phyloP scores from a whole-genome alignment of 1,140 invertebrate genomes.

The Drosophila seguyi region DNA sequence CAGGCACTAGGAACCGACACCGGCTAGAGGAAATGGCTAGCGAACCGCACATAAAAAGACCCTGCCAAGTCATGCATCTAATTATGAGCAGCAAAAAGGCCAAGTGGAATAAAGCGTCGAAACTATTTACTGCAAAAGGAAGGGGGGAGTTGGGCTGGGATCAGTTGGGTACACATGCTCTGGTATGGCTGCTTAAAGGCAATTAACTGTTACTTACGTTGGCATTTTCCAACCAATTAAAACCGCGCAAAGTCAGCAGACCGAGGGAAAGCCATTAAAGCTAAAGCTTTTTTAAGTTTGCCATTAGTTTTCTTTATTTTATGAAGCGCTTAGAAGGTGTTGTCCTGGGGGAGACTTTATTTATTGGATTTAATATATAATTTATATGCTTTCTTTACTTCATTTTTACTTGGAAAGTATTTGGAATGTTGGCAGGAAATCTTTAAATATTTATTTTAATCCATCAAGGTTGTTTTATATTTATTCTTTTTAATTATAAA shows the following conservation, averaged over 20 bases:
- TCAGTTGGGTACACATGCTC: constrained; percentile 17
- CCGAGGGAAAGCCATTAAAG: constrained; percentile 26
- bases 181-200: constrained; percentile 56
- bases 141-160: background rate
- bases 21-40: background rate
- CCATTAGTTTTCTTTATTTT: constrained; percentile 13
- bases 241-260: constrained; percentile 25
- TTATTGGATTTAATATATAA: background rate
- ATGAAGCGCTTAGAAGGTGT: constrained; percentile 5
- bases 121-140: constrained; percentile 51
- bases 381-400: background rate
- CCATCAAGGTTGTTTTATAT: too few relatives aligned
- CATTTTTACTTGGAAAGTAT: background rate
- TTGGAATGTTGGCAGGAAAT: background rate
- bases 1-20: background rate
- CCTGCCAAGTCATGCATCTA: constrained; percentile 80
- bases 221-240: constrained; percentile 60
- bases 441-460: background rate
- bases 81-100: constrained; percentile 68
- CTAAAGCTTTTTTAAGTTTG: constrained; percentile 25
- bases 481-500: background rate
- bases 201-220: constrained; percentile 73
- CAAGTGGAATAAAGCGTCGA: constrained; percentile 45
- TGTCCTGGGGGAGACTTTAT: background rate
- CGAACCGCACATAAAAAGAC: constrained; percentile 56